Base-by-base conservation (phyloP, 2,113 vertebrate genomes). In the Carollia perspicillata region DNA sequence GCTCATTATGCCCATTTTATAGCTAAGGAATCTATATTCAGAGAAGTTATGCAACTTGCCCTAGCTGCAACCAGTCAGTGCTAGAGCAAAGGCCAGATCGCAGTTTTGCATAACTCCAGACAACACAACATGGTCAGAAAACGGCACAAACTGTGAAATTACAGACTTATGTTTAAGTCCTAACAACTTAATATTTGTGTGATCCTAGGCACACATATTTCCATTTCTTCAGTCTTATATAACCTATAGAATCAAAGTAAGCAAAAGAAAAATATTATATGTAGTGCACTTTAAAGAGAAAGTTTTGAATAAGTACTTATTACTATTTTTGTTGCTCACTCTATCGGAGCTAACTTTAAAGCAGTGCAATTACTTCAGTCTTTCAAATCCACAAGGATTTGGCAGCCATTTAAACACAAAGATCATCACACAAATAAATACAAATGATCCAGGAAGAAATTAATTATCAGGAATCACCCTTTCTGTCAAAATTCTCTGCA, bases 341-440 rank as follows among this genome's bases (percentile, higher is more conserved):
- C n/a, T 51, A 47, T 58, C 11, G 68, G 26, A 85, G 42, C n/a
- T 80, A 12, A 79, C 66, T 72, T 92, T 40, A 94, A 92, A 88
- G 85, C 44, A 78, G 0, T 6, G 12, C 49, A 51, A 75, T 81
- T 85, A 89, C 47, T 74, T 89, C 40, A 66, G 55, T 44, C 72
- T 80, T 84, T 37, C 53, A 92, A 84, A 79, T 79, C n/a, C 72
- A 74, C 51, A 60, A 88, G 55, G 20, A 94, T 23, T 16, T 80
- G n/a, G n/a, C 55, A 93, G 30, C 35, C 79, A 53, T 68, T 85
- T 74, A 92, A 93, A 92, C 17, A 84, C 47, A 90, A 84, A 89
- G 22, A 72, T 42, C 35, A 84, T n/a, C 63, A 83, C 28, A 40
- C 11, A 95, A 77, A 44, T 40, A 94, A 83, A 87, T 28, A 53